Percentiles rank a stretch among this genome's conserved stretches.
phyloP scores from a whole-genome alignment of 2,888 invertebrate genomes.

The Drosophila leonis region DNA sequence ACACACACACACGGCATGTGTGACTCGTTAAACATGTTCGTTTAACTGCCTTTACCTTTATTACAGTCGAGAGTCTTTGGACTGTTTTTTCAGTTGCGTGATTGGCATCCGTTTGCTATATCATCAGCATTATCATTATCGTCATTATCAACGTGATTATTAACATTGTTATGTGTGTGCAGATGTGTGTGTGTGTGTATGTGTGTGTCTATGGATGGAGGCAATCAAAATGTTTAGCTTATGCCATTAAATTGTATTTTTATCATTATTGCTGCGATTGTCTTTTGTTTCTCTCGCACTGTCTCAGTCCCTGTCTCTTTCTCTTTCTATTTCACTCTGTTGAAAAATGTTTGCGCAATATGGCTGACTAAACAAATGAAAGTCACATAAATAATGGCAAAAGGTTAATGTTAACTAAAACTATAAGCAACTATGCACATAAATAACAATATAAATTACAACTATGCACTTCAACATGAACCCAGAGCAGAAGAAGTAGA shows the following conservation, averaged over 20 bases:
- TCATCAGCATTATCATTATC: conserved; percentile 30
- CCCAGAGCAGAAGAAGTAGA: neutral
- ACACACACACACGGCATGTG: neutral
- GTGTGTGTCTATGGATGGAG: conserved; percentile 6
- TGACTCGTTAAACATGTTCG: conserved; percentile 33
- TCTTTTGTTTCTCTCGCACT: neutral
- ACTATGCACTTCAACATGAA: conserved; percentile 3
- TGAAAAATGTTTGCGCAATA: conserved; percentile 9
- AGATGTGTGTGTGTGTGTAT: neutral
- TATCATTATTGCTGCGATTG: conserved; percentile 36
- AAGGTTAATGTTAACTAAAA: conserved; percentile 56
- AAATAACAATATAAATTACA: conserved; percentile 35
- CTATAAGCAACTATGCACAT: conserved; percentile 48
- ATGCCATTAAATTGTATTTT: conserved; percentile 69
- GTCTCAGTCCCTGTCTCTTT: neutral
- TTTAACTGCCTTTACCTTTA: conserved; percentile 18
- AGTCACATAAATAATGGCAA: conserved; percentile 48
- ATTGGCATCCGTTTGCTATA: conserved; percentile 48
- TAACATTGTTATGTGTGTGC: conserved; percentile 24
- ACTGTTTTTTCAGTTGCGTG: conserved; percentile 38
- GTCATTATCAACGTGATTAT: conserved; percentile 28
- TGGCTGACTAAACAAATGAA: conserved; percentile 61
- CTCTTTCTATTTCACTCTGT: neutral
- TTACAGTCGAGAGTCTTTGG: conserved; percentile 18
- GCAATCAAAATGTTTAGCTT: conserved; percentile 71